Evolutionary conservation across 2,888 invertebrate genomes (phyloP), one percentile per base, ranked within the genome.

Genomic region (Hirtodrosophila confusa): DNA sequence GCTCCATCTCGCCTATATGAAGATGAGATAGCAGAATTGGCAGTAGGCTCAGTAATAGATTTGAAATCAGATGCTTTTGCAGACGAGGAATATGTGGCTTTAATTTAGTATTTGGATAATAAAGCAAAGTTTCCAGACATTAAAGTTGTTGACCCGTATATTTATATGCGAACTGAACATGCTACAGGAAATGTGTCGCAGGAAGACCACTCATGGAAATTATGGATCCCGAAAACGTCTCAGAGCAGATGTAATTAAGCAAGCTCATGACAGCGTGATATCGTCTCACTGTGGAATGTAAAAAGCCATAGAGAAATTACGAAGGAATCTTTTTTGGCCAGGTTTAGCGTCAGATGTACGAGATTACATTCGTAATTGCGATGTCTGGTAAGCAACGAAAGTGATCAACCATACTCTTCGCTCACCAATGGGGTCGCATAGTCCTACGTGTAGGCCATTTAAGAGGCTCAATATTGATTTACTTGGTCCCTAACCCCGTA

Each of bases 211-310:
- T 39, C 8, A 7, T 41, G 41, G 41, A 41, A 24, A 24, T n/a
- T 24, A 24, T 41, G 41, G 41, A 6, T 41, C 17, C 4, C 41
- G 10, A 10, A 17, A 23, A 5, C 41, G 23, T 4, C 44, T 44
- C 6, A 29, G 12, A 12, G 9, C n/a, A 3, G 12, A 44, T 4
- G 31, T 31, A 0, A 4, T 31, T 4, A 11, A 9, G 12, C 31
- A 44, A 44, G 44, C 31, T 10, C 44, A 44, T 31, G 27, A 44
- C 9, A 44, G 44, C 9, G 12, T 45, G 3, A 45, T 29, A 12
- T 44, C 44, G 8, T 45, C 29, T 0, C 31, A 31, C 9, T 11
- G 29, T 4, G 31, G 10, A 1, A 31, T 45, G 31, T 31, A 45
- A 0, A 45, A 45, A 12, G 31, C 44, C 1, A 31, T 45, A 5